Percentiles rank a stretch among this genome's conserved stretches.
Evolutionary conservation across 2,113 vertebrate genomes (phyloP).

Genomic region (Aythya baeri): DNA sequence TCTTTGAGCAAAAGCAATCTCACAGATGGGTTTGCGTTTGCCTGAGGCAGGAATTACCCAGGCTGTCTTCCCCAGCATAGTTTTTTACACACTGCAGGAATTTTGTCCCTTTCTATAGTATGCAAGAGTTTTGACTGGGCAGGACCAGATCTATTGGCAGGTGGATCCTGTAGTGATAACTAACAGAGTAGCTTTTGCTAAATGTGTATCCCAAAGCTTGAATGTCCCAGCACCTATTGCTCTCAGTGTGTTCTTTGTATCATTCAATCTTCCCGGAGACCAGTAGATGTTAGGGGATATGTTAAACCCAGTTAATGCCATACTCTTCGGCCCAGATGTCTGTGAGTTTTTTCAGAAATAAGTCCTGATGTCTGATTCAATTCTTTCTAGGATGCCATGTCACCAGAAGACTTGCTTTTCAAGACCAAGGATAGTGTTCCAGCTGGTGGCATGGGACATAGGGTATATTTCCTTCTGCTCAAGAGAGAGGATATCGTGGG

Average conservation of each 20-base stretch:
- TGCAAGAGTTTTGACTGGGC: background rate
- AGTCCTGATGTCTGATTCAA: background rate
- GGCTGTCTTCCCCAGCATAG: background rate
- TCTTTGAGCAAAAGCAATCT: background rate
- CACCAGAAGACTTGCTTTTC: background rate
- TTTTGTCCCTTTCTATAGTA: background rate
- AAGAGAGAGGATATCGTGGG: background rate
- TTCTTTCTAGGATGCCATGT: background rate
- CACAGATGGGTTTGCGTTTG: background rate
- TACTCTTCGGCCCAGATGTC: background rate
- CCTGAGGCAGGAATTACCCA: background rate
- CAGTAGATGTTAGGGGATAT: background rate
- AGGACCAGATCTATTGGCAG: background rate
- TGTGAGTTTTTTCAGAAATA: background rate
- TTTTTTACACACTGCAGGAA: background rate
- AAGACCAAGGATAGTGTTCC: background rate
- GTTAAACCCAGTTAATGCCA: background rate
- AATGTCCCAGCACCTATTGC: background rate
- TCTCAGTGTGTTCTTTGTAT: background rate
- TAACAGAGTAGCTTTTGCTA: background rate
- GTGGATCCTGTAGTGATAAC: background rate
- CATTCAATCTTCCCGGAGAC: background rate
- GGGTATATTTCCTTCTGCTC: background rate
- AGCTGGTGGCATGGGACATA: background rate
- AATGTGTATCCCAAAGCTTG: background rate